Evolutionary conservation across 1,140 invertebrate genomes (phyloP).

Genomic region (Piezodorus guildinii): DNA sequence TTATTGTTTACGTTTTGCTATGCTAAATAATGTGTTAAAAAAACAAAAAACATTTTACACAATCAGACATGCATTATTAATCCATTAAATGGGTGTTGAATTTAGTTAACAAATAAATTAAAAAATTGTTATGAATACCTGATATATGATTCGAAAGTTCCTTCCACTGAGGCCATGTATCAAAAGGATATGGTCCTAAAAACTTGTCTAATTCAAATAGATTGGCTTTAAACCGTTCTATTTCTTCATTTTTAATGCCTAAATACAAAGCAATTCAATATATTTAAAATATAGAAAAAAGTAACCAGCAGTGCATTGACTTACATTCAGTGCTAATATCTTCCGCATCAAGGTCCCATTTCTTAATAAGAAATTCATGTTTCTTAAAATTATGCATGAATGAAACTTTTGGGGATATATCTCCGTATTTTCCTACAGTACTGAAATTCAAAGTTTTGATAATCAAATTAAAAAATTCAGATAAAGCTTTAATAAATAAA

Average conservation of each 20-base stretch:
- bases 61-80: too few relatives aligned
- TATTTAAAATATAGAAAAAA: not conserved
- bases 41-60: too few relatives aligned
- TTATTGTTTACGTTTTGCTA: too few relatives aligned
- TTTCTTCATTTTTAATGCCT: slow-evolving; percentile 33
- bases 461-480: too few relatives aligned
- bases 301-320: not conserved
- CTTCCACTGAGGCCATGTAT: slow-evolving; percentile 77
- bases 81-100: too few relatives aligned
- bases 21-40: too few relatives aligned
- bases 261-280: slow-evolving; percentile 4
- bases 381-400: slow-evolving; percentile 81
- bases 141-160: slow-evolving; percentile 64
- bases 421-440: slow-evolving; percentile 42
- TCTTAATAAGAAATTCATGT: slow-evolving; percentile 72
- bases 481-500: too few relatives aligned
- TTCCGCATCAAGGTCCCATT: slow-evolving; percentile 67
- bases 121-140: slow-evolving; percentile 32
- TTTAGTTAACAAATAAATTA: slow-evolving; percentile 8
- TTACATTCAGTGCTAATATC: slow-evolving; percentile 46
- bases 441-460: slow-evolving; percentile 34
- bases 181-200: slow-evolving; percentile 85
- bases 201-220: slow-evolving; percentile 64
- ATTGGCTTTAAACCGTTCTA: slow-evolving; percentile 54
- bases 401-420: slow-evolving; percentile 59